These are phyloP conservation scores for Bolborhynchus lineola DNA, from an alignment of 2,113 vertebrate species.

Conservation along the genomic window DNA sequence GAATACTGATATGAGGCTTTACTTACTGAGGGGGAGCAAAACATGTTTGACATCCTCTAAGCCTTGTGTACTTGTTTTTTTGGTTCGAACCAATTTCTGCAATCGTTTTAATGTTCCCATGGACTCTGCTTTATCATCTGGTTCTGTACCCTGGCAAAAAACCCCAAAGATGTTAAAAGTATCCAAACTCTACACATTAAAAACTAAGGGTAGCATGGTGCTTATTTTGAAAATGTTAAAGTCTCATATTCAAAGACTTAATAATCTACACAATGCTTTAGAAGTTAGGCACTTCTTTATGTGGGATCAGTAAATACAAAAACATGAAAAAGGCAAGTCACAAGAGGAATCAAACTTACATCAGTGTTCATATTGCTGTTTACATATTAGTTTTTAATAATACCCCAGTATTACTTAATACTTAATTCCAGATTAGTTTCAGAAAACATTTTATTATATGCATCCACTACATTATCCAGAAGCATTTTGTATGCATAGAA, in stretches of 20 bases:
- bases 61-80: constrained; percentile 63
- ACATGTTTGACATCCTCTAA: constrained; percentile 69
- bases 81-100: constrained; percentile 78
- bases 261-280: not conserved
- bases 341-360: not conserved
- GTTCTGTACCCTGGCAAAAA: constrained; percentile 69
- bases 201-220: not conserved
- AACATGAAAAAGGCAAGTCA: not conserved
- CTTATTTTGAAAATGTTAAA: not conserved
- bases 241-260: not conserved
- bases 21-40: constrained; percentile 69
- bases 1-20: not conserved
- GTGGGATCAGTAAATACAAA: not conserved
- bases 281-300: not conserved
- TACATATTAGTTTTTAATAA: not conserved
- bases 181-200: not conserved
- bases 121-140: constrained; percentile 65
- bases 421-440: not conserved
- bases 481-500: not conserved
- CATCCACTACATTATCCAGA: not conserved
- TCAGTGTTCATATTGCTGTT: not conserved
- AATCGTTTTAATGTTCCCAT: constrained; percentile 77
- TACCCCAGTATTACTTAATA: not conserved
- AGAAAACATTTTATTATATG: not conserved
- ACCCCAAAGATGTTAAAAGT: not conserved